These are phyloP conservation scores for Cottoperca gobio DNA, from an alignment of 2,797 vertebrate species.

Conservation along the genomic window DNA sequence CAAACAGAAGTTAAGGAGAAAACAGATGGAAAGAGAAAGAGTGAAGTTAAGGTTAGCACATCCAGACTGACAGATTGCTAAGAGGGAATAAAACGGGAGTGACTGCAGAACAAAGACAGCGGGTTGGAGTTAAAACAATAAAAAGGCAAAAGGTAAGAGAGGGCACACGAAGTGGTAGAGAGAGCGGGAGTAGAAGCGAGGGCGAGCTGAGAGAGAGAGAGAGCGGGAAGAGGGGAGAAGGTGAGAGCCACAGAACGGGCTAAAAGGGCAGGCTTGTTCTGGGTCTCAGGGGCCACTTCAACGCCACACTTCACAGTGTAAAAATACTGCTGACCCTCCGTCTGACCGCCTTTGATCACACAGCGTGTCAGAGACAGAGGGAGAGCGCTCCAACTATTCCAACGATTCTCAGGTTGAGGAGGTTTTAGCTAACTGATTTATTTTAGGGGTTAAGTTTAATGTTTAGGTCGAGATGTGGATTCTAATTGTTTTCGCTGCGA, in stretches of 20 bases:
- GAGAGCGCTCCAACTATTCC: neutral
- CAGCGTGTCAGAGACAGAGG: constrained; percentile 11
- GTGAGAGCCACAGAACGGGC: constrained; percentile 55
- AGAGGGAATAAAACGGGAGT: constrained; percentile 18
- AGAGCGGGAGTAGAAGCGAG: constrained; percentile 3
- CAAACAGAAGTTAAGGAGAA: constrained; percentile 39
- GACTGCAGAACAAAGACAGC: constrained; percentile 21
- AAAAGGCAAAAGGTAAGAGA: constrained; percentile 47
- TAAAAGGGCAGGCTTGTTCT: constrained; percentile 72
- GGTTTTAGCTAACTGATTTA: constrained; percentile 9
- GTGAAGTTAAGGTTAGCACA: constrained; percentile 52
- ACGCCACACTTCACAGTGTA: constrained; percentile 73
- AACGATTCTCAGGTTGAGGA: constrained; percentile 8
- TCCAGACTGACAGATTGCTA: neutral
- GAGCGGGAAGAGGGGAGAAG: constrained; percentile 36
- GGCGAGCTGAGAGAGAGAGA: neutral
- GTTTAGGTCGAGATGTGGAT: neutral
- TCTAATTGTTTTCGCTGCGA: no score
- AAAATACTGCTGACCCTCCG: constrained; percentile 76
- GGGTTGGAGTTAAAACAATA: constrained; percentile 39
- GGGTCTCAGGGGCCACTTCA: constrained; percentile 75
- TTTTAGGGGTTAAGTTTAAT: neutral
- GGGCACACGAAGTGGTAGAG: constrained; percentile 3
- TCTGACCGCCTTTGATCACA: constrained; percentile 67
- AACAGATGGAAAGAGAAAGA: constrained; percentile 39